phyloP scores from a whole-genome alignment of 92 coral and sea anemone species.

The Scolanthus callimorphus region DNA sequence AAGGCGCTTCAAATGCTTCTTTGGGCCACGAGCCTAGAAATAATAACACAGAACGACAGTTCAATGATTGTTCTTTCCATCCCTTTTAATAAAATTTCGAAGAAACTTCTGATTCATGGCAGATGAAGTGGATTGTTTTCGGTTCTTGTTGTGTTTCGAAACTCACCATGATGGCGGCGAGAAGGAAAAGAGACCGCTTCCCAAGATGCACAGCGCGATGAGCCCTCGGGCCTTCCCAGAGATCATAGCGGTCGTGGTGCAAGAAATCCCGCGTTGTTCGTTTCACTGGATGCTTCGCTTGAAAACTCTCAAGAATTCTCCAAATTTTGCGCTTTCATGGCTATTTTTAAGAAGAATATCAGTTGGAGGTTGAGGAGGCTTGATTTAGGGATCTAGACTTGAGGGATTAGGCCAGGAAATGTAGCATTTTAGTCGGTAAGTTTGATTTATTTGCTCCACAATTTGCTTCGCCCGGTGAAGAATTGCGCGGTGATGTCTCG shows the following conservation, averaged over 20 bases:
- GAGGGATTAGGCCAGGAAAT: too few relatives aligned
- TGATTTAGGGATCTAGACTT: too few relatives aligned
- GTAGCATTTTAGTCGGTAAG: too few relatives aligned
- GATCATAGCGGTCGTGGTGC: background rate
- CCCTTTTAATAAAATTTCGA: background rate
- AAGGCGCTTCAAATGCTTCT: constrained; percentile 98
- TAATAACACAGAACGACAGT: constrained; percentile 35
- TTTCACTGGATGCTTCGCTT: too few relatives aligned
- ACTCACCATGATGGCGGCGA: constrained; percentile 92
- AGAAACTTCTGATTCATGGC: constrained; percentile 3
- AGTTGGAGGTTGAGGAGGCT: too few relatives aligned
- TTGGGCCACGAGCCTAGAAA: constrained; percentile 99
- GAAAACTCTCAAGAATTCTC: too few relatives aligned
- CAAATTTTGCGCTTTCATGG: too few relatives aligned
- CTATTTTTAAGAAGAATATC: too few relatives aligned
- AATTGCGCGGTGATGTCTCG: too few relatives aligned
- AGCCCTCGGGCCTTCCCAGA: background rate
- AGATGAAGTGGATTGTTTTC: constrained; percentile 53
- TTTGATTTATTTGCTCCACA: too few relatives aligned
- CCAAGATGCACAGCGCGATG: constrained; percentile 47
- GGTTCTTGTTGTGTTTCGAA: constrained; percentile 5
- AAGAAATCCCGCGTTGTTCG: too few relatives aligned
- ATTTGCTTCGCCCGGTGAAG: too few relatives aligned
- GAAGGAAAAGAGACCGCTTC: constrained; percentile 77
- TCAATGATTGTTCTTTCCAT: constrained; percentile 23